Evolutionary conservation across 2,888 invertebrate species (phyloP), one percentile per base, ranked within the genome.

Genomic region (Pyrochroa serraticornis): DNA sequence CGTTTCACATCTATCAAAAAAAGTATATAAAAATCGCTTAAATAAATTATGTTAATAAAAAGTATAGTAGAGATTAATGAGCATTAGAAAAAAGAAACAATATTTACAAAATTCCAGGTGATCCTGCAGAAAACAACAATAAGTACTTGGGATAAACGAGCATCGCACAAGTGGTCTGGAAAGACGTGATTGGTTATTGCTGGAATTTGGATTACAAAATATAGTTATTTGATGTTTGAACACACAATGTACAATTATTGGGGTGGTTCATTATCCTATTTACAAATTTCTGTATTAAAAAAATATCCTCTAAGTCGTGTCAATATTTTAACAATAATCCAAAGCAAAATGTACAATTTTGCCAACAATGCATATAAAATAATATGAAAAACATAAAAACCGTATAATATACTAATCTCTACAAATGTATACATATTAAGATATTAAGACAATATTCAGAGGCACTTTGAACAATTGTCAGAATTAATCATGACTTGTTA

Each of bases 401-500:
- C 54, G 51, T 55, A 12, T 38, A 63, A 53, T 8, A 33, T 39
- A 12, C 52, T 52, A 45, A 33, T 36, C 43, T 50, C 43, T 50
- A 42, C 14, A 39, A 43, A 34, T 47, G 50, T 41, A 46, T 57
- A 56, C 44, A 45, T 43, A 37, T 31, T 14, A 55, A 50, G 43
- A 52, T 46, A 58, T 47, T 38, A 39, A 47, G 54, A 55, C 39
- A 49, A 58, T 49, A 36, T 60, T 42, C 34, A 58, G 58, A 74
- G 72, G 72, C 73, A 74, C 72, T 73, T 72, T 66, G 65, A 68
- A 68, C 59, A 66, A 72, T 71, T 66, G 69, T 73, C 68, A 71
- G 62, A 70, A 69, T 66, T 66, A 70, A 76, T 76, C 76, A 76
- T 71, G 75, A 76, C 63, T 73, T 74, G 56, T 62, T 71, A 38